A percentile compares a stretch with the other conserved stretches of the same genome.
phyloP scores from a whole-genome alignment of 2,113 vertebrate species.

The Proteles cristata region DNA sequence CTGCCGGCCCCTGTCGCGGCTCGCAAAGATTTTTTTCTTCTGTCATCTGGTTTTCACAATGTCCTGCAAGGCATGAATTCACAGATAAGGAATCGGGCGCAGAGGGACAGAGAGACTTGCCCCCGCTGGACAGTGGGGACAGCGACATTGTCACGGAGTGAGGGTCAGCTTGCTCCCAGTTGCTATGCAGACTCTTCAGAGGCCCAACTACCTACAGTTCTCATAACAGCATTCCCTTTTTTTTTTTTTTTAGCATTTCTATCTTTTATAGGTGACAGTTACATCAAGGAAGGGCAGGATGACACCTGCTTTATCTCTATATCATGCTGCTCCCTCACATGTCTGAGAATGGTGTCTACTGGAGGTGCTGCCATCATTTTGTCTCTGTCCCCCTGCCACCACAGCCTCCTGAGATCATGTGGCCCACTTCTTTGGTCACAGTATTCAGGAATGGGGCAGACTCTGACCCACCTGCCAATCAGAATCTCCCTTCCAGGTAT shows the following conservation, averaged over 20 bases:
- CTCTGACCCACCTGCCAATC: neutral
- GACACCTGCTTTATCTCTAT: neutral
- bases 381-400: neutral
- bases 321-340: neutral
- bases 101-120: neutral
- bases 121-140: neutral
- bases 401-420: neutral
- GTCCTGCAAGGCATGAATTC: neutral
- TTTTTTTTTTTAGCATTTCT: too few species aligned
- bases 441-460: neutral
- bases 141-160: too few species aligned
- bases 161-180: neutral
- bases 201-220: neutral
- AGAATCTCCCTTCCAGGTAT: neutral
- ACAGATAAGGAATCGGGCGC: neutral
- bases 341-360: neutral
- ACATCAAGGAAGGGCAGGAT: neutral
- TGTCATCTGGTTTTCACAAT: neutral
- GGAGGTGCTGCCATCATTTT: neutral
- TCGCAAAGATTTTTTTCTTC: neutral
- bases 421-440: conserved; percentile 69
- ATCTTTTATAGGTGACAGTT: neutral
- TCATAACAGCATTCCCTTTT: neutral
- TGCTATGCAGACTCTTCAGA: neutral
- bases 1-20: accelerated